These are phyloP conservation scores for Thamnaconus septentrionalis DNA, from an alignment of 2,113 vertebrate genomes.

Conservation along the genomic window DNA sequence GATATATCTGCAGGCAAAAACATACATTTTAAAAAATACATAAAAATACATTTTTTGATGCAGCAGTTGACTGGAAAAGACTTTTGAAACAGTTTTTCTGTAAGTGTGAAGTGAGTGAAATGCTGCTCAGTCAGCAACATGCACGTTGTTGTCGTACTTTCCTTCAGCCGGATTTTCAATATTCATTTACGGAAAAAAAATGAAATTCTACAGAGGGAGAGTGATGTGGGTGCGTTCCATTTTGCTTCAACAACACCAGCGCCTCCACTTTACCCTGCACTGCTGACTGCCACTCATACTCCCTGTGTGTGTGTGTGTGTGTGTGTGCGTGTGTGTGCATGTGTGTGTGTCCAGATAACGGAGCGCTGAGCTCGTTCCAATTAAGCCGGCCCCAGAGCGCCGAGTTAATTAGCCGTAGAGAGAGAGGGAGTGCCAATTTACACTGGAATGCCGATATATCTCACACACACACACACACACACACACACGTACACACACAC, in stretches of 20 bases:
- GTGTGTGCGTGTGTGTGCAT: constrained; percentile 22
- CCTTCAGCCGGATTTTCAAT: too few species aligned
- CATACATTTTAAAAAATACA: too few species aligned
- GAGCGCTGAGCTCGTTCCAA: constrained; percentile 60
- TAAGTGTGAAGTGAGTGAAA: too few species aligned
- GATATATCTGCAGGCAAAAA: too few species aligned
- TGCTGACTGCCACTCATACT: constrained; percentile 28
- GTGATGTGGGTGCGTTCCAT: neutral
- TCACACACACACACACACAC: neutral
- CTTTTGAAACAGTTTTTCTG: too few species aligned
- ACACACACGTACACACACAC: neutral
- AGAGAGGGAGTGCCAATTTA: constrained; percentile 62
- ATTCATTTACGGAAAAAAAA: too few species aligned
- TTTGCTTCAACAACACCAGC: constrained; percentile 8
- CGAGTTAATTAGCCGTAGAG: constrained; percentile 70
- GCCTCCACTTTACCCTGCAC: constrained; percentile 6
- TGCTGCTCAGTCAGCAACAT: too few species aligned
- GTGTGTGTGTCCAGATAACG: constrained; percentile 33
- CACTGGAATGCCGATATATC: constrained; percentile 40
- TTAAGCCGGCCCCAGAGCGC: constrained; percentile 64
- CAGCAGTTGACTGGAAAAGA: too few species aligned
- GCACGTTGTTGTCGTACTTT: too few species aligned
- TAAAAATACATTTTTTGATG: too few species aligned
- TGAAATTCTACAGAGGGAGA: too few species aligned
- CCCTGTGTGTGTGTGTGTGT: constrained; percentile 3